Conservation (phyloP, 2,797 vertebrate species). For the Sebastes cheni region DNA sequence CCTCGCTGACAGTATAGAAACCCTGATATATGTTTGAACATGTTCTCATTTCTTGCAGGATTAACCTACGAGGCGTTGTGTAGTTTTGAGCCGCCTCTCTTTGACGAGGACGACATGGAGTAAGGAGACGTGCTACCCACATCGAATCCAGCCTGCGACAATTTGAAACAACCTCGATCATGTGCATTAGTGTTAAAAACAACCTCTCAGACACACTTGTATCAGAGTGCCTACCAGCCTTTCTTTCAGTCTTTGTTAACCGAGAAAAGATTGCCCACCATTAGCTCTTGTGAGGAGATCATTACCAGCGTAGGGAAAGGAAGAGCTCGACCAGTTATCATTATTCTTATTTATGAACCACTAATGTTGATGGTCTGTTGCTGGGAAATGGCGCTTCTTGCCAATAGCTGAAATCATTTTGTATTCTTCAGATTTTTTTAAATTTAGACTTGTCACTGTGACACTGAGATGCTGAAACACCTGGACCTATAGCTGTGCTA, state of each 20-base stretch:
- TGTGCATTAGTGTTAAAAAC: constrained; percentile 49
- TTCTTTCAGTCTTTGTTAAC: constrained; percentile 33
- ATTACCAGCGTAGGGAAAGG: constrained; percentile 33
- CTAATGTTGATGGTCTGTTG: constrained; percentile 58
- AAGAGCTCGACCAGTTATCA: constrained; percentile 30
- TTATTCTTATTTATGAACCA: constrained; percentile 68
- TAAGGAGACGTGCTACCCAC: constrained; percentile 73
- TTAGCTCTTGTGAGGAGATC: constrained; percentile 38
- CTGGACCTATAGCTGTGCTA: constrained; percentile 73
- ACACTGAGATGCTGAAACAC: constrained; percentile 73
- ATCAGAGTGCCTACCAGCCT: constrained; percentile 39
- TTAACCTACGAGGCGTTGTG: constrained; percentile 93
- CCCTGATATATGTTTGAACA: background rate
- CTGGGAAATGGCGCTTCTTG: constrained; percentile 58
- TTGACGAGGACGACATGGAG: constrained; percentile 95
- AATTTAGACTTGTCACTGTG: constrained; percentile 72
- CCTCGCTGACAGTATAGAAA: background rate
- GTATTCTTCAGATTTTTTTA: constrained; percentile 44
- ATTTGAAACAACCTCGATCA: constrained; percentile 19
- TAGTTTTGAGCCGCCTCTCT: constrained; percentile 90
- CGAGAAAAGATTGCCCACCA: constrained; percentile 19
- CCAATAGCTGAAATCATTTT: constrained; percentile 60
- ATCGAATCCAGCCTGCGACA: constrained; percentile 20
- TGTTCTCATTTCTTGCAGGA: constrained; percentile 75
- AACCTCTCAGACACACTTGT: constrained; percentile 31